Evolutionary conservation across 2,888 invertebrate species (phyloP), one percentile per base, ranked within the genome.

Genomic region (Dynastes maya): DNA sequence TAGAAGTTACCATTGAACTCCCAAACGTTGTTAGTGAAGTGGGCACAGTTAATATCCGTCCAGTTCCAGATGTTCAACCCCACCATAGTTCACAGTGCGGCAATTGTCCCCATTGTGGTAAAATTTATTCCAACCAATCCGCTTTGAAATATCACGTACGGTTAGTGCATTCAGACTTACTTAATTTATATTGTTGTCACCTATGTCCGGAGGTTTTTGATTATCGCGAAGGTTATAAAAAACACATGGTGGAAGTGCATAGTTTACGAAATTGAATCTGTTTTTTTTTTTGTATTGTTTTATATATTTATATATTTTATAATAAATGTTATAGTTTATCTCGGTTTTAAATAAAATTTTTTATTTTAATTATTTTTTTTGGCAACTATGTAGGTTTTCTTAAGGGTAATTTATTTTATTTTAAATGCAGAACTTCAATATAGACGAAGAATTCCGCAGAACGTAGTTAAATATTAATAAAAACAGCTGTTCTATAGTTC

Each of bases 61-160:
- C 79, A 32, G 29, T 63, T 11, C 79, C 77, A 67, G 79, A 79
- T 13, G 32, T 80, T 74, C 86, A 85, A 65, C 86, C 87, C 0
- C 88, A 88, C 81, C 88, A 89, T 80, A 88, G 88, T 81, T 88
- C 89, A 2, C 89, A 89, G 80, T 92, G 92, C 83, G 92, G 93
- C 0, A 92, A 92, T 82, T 93, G 93, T 84, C 93, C 93, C 0
- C 93, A 93, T 85, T 93, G 93, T 82, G 93, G 92, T 16, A 92
- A 92, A 90, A 91, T 92, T 80, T 93, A 93, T 87, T 92, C 93
- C 72, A 93, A 93, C 87, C 93, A 93, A 86, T 93, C 93, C 0
- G 93, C 93, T 58, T 89, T 93, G 82, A 93, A 93, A 86, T 93
- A 93, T 86, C 93, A 93, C 83, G 93, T 93, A 64, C 90, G 93